Percentiles rank a stretch among this genome's conserved stretches.
Evolutionary conservation across 2,113 vertebrate species (phyloP).

Genomic region (Gnathonemus longibarbis): DNA sequence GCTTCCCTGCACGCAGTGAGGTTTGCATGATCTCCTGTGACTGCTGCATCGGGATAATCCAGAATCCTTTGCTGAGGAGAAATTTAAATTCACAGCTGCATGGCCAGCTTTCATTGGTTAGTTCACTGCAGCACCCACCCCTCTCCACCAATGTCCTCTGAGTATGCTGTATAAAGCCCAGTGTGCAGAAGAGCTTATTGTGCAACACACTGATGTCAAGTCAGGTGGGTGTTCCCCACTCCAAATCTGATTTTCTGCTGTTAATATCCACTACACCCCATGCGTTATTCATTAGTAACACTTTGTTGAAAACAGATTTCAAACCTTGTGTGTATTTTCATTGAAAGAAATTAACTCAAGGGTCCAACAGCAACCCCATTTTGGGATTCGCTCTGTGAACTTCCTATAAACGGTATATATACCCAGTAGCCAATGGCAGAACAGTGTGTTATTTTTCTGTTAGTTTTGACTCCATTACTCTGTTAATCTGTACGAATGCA

Average conservation of each 20-base stretch:
- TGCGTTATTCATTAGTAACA: neutral
- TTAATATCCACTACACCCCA: neutral
- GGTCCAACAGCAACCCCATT: neutral
- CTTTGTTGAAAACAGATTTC: neutral
- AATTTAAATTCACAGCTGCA: neutral
- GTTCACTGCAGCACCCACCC: neutral
- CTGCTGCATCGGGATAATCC: neutral
- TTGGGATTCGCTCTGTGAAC: neutral
- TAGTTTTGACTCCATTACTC: neutral
- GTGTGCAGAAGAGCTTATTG: neutral
- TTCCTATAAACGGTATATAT: neutral
- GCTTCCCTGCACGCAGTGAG: neutral
- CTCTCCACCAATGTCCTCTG: neutral
- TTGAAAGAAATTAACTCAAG: neutral
- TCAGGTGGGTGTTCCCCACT: neutral
- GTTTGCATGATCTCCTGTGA: neutral
- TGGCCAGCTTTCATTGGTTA: neutral
- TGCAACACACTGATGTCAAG: neutral
- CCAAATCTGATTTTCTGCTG: neutral
- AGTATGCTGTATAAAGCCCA: neutral
- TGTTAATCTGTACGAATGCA: neutral
- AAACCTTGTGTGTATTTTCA: neutral
- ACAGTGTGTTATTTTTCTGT: neutral
- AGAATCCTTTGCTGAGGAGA: neutral
- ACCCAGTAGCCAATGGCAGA: neutral